These are phyloP conservation scores for Deroptyus accipitrinus DNA, from an alignment of 2,113 vertebrate species.

Conservation along the genomic window DNA sequence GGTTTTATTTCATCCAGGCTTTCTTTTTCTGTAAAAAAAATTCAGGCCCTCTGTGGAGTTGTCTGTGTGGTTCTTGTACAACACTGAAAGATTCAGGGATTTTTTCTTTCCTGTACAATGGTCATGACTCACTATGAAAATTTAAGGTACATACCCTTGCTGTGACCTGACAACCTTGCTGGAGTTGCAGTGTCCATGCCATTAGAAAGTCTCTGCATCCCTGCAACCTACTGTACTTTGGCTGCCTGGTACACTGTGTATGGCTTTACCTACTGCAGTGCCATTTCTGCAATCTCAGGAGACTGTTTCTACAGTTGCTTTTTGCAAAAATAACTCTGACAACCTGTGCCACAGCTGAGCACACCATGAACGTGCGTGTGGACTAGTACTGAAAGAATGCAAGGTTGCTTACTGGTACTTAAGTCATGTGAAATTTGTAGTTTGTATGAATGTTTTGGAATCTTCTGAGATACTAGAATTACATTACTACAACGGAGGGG, in stretches of 20 bases:
- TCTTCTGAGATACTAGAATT: not conserved
- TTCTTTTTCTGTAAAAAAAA: not conserved
- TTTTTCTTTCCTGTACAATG: not conserved
- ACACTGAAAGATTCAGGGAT: not conserved
- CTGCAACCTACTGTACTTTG: not conserved
- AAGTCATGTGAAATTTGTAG: not conserved
- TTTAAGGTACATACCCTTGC: not conserved
- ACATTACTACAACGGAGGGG: not conserved
- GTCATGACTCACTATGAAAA: not conserved
- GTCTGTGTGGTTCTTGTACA: not conserved
- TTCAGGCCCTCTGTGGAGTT: not conserved
- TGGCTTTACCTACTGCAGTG: not conserved
- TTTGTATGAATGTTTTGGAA: not conserved
- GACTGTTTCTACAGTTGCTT: not conserved
- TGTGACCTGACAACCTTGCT: not conserved
- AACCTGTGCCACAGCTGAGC: not conserved
- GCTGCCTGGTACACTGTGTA: not conserved
- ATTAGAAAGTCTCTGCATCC: not conserved
- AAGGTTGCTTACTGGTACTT: not conserved
- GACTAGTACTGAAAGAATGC: not conserved
- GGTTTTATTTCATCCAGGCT: not conserved
- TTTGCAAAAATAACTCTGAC: not conserved
- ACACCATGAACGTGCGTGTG: rapidly evolving
- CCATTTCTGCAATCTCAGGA: not conserved
- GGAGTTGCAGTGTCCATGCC: not conserved